Evolutionary conservation across 2,113 vertebrate genomes (phyloP), one percentile per base, ranked within the genome.

Genomic region (Macroglossus sobrinus): DNA sequence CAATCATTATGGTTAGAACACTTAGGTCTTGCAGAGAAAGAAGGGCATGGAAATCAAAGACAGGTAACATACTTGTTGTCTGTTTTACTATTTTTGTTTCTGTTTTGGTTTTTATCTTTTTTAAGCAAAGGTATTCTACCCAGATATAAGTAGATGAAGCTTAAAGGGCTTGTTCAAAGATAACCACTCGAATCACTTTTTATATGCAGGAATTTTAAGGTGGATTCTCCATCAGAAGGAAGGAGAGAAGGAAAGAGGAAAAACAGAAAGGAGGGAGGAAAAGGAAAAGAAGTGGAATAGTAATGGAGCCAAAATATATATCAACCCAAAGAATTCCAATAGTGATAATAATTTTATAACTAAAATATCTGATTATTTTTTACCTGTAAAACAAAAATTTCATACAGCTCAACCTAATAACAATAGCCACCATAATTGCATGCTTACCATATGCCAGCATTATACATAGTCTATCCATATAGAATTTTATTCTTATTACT

Each of bases 1-100:
- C 81, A 84, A 89, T 88, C 94, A 68, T n/a, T 89, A 91, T 13
- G 72, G 61, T 92, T 86, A 96, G n/a, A 95, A 79, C 61, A 87
- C 81, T 92, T 13, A 38, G 59, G 47, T 40, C 85, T 84, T 95
- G 35, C 80, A 91, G 43, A 90, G 84, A 82, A 95, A 72, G 22
- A 75, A 64, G n/a, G 21, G 33, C 10, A 45, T 19, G n/a, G 63
- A 93, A 74, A 86, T 55, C 26, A 38, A 85, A 82, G 45, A 86
- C 38, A 47, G 89, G 40, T 45, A 75, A 93, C 74, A 92, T 26
- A 80, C 18, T 55, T 75, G 15, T 10, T 74, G 35, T 43, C 89
- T 55, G 4, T 43, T 86, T 71, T 59, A 68, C 30, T 72, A 15
- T 59, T 94, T 93, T 82, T 59, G 47, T 43, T 91, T 95, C n/a